phyloP scores from a whole-genome alignment of 2,888 invertebrate species.

The Amiota minor region DNA sequence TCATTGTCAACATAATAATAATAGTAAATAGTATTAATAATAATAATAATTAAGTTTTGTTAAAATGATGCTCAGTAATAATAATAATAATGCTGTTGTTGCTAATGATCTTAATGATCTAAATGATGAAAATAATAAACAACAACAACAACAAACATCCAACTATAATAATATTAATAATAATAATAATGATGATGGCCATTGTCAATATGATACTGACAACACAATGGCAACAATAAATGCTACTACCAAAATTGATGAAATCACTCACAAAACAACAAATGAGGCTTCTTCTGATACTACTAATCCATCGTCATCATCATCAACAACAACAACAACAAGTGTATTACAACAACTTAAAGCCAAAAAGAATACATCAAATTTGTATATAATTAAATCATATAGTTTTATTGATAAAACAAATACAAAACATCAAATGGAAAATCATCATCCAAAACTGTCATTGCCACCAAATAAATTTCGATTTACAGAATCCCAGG shows the following conservation, averaged over 20 bases:
- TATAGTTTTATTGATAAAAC: constrained; percentile 58
- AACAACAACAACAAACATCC: constrained; percentile 10
- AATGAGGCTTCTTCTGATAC: neutral
- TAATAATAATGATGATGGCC: too few species aligned
- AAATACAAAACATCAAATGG: neutral
- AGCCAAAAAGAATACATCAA: constrained; percentile 61
- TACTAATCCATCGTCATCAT: constrained; percentile 3
- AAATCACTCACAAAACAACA: constrained; percentile 1
- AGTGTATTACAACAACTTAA: constrained; percentile 51
- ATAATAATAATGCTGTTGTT: neutral
- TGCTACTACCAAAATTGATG: neutral
- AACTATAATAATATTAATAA: neutral
- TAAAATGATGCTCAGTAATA: constrained; percentile 12
- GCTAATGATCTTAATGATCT: neutral
- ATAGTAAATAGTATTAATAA: constrained; percentile 13
- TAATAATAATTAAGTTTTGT: constrained; percentile 8
- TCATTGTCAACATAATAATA: constrained; percentile 9
- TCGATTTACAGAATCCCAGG: neutral
- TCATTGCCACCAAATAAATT: neutral
- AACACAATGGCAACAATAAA: constrained; percentile 7
- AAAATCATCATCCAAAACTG: neutral
- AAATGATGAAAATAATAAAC: neutral
- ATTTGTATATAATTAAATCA: constrained; percentile 60
- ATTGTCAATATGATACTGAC: too few species aligned
- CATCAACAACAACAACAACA: constrained; percentile 21